phyloP scores from a whole-genome alignment of 2,888 invertebrate species.

The Sympetrum striolatum region DNA sequence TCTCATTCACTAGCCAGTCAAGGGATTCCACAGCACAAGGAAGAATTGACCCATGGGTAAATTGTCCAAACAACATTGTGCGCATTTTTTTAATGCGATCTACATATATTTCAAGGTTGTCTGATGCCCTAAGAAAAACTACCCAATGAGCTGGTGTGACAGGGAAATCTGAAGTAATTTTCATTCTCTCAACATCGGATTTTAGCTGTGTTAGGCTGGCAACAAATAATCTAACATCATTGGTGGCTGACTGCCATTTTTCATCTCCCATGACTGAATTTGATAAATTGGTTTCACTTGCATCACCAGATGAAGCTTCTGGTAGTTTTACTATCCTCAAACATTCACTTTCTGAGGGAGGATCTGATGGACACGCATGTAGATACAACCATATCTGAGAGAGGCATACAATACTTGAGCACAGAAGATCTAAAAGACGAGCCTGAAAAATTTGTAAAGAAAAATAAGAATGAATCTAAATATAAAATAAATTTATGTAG shows the following conservation, averaged over 20 bases:
- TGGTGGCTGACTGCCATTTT: conserved; percentile 44
- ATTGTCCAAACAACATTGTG: not conserved
- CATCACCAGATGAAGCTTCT: not conserved
- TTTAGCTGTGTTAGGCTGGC: conserved; percentile 18
- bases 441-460: not conserved
- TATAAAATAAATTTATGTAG: not conserved
- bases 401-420: conserved; percentile 51
- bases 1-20: not conserved
- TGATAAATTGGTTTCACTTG: not conserved
- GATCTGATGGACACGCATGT: conserved; percentile 53
- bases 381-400: conserved; percentile 53
- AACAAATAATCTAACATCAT: conserved; percentile 39
- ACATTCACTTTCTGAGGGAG: not conserved
- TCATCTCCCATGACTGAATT: conserved; percentile 44
- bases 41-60: not conserved
- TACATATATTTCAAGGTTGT: not conserved
- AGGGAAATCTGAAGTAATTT: not conserved
- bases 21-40: not conserved
- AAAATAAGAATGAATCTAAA: not conserved
- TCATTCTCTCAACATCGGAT: not conserved
- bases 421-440: not conserved
- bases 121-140: not conserved
- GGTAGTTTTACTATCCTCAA: not conserved
- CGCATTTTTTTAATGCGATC: not conserved
- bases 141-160: not conserved